These are phyloP conservation scores for Paramisgurnus dabryanus DNA, from an alignment of 2,113 vertebrate species.

Conservation along the genomic window DNA sequence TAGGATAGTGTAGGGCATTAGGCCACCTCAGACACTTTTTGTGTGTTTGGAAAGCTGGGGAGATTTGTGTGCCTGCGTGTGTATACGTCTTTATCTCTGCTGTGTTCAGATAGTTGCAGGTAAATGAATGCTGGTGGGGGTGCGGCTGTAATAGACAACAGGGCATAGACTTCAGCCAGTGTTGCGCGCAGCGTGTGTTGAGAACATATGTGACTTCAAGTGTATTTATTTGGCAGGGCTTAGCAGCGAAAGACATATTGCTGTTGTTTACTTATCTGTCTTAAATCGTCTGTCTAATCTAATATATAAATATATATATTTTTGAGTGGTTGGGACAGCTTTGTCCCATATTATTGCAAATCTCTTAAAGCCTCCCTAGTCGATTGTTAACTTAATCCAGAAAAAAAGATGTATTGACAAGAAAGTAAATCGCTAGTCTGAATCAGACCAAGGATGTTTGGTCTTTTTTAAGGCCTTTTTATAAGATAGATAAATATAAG, in stretches of 20 bases:
- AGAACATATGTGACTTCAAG: conserved; percentile 36
- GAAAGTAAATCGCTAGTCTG: conserved; percentile 36
- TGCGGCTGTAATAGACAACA: conserved; percentile 9
- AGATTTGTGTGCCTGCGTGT: background rate
- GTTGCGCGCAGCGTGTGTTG: background rate
- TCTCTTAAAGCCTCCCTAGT: conserved; percentile 62
- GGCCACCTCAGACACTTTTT: conserved; percentile 16
- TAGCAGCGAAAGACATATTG: conserved; percentile 65
- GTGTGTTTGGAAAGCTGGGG: background rate
- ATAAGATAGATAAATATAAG: conserved; percentile 6
- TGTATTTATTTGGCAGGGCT: conserved; percentile 43
- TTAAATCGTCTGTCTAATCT: conserved; percentile 70
- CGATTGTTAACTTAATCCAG: conserved; percentile 54
- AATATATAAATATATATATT: conserved; percentile 62
- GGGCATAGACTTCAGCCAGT: conserved; percentile 7
- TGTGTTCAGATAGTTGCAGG: conserved; percentile 17
- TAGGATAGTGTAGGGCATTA: conserved; percentile 53
- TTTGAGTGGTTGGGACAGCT: conserved; percentile 61
- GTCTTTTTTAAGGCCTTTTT: background rate
- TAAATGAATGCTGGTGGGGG: conserved; percentile 27
- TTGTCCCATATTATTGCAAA: conserved; percentile 72
- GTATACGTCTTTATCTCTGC: background rate
- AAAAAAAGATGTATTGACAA: conserved; percentile 56
- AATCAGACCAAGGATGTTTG: background rate
- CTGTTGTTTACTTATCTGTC: conserved; percentile 56